Evolutionary conservation across 2,888 invertebrate genomes (phyloP).

Genomic region (Acrobasis repandana): DNA sequence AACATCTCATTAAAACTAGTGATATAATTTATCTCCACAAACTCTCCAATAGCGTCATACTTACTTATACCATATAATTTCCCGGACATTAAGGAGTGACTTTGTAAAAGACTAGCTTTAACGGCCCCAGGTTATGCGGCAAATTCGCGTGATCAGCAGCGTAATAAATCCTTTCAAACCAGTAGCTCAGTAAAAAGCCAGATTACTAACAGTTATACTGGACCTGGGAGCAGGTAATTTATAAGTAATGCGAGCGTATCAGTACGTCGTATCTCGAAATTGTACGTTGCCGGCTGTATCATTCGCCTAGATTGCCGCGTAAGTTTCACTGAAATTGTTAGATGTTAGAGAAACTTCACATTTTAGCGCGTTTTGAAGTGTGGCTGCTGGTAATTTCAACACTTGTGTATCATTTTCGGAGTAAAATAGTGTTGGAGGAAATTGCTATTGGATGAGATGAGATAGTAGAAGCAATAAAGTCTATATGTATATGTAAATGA

Average conservation of each 20-base stretch:
- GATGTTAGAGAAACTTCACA: conserved; percentile 13
- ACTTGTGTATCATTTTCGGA: conserved; percentile 1
- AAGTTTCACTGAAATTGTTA: conserved; percentile 16
- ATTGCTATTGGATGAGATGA: neutral
- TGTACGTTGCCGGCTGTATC: conserved; percentile 20
- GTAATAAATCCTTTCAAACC: conserved; percentile 19
- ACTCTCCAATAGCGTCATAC: neutral
- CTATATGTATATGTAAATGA: neutral
- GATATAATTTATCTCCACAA: neutral
- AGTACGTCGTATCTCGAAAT: conserved; percentile 28
- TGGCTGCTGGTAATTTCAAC: conserved; percentile 1
- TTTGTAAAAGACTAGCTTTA: neutral
- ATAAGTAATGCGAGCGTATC: conserved; percentile 27
- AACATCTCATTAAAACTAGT: too few species aligned
- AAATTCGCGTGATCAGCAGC: conserved; percentile 8
- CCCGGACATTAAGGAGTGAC: neutral
- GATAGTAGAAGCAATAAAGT: neutral
- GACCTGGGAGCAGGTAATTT: conserved; percentile 26
- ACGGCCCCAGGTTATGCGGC: neutral
- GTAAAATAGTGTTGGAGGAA: neutral
- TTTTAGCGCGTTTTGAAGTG: conserved; percentile 5
- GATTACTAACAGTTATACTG: conserved; percentile 28
- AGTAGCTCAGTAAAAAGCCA: conserved; percentile 24
- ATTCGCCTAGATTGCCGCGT: conserved; percentile 9
- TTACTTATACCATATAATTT: neutral